Evolutionary conservation across 2,888 invertebrate genomes (phyloP), one percentile per base, ranked within the genome.

Genomic region (Tetragonisca angustula): DNA sequence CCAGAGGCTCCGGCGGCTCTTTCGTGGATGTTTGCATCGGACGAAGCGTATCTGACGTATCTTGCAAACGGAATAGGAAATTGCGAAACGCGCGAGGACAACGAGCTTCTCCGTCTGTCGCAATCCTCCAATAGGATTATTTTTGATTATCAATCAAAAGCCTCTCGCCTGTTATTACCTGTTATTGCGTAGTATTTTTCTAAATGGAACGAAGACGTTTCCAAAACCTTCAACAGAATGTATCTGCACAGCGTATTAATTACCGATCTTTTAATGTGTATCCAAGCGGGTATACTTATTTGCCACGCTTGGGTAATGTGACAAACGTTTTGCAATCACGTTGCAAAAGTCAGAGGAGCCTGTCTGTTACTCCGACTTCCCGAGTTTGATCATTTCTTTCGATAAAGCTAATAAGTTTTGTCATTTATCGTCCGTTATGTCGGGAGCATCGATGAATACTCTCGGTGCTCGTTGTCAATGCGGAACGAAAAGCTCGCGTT

Each of bases 1-100:
- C 78, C 76, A 61, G 15, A 27, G 74, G 77, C 72, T 77, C 65
- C 65, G 43, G 71, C 71, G 27, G 21, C n/a, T 70, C 52, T 64
- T 80, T 79, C 71, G 62, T 70, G 54, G 73, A 73, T 59, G 62
- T 17, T 64, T 24, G 17, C 2, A 65, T 43, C 21, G n/a, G 9
- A 32, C 21, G 79, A 64, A 69, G 59, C 64, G 43, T 43, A 43
- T 52, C 27, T 5, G n/a, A 19, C n/a, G 36, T 5, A 36, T 15
- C 32, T 36, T 13, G 11, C 61, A 36, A 54, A 6, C 73, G 79
- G 52, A 62, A 69, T 15, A 54, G 70, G 76, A 56, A 52, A 70
- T 76, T 76, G 43, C 54, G 50, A 74, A 79, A 75, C 59, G 2
- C 4, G 6, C 9, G 13, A 15, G 43, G 67, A 13, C n/a, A 52